Percentiles rank a stretch among this genome's conserved stretches.
Evolutionary conservation across 2,888 invertebrate species (phyloP).

Genomic region (Rhagium mordax): DNA sequence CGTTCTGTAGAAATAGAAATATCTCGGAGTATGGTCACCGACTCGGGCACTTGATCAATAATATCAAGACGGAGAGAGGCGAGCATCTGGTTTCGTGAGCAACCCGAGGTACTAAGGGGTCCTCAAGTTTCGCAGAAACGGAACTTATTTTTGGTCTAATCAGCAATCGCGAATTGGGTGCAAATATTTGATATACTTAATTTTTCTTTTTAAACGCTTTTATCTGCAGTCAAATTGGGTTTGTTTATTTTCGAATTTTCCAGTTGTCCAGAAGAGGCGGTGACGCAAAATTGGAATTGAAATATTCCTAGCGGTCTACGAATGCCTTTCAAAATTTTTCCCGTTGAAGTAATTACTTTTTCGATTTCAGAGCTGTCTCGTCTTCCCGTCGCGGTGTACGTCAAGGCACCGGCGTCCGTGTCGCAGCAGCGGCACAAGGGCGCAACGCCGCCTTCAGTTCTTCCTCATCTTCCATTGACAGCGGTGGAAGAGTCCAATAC

Average conservation of each 20-base stretch:
- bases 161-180: too few relatives aligned
- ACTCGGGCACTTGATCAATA: constrained; percentile 24
- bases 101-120: not conserved
- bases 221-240: too few relatives aligned
- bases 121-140: not conserved
- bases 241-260: too few relatives aligned
- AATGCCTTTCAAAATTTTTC: too few relatives aligned
- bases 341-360: too few relatives aligned
- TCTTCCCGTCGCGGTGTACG: constrained; percentile 69
- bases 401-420: constrained; percentile 63
- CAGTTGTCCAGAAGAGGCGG: too few relatives aligned
- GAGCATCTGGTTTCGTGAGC: not conserved
- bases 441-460: constrained; percentile 71
- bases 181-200: too few relatives aligned
- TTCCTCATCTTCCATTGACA: constrained; percentile 69
- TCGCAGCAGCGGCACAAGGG: constrained; percentile 68
- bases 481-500: constrained; percentile 71
- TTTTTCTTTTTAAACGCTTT: too few relatives aligned
- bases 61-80: not conserved
- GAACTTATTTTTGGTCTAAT: too few relatives aligned
- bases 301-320: too few relatives aligned
- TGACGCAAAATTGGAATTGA: too few relatives aligned
- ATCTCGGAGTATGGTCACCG: not conserved
- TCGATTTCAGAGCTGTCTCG: constrained; percentile 61
- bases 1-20: not conserved